Base-by-base conservation (phyloP, 2,113 vertebrate genomes). In the Pholis gunnellus region DNA sequence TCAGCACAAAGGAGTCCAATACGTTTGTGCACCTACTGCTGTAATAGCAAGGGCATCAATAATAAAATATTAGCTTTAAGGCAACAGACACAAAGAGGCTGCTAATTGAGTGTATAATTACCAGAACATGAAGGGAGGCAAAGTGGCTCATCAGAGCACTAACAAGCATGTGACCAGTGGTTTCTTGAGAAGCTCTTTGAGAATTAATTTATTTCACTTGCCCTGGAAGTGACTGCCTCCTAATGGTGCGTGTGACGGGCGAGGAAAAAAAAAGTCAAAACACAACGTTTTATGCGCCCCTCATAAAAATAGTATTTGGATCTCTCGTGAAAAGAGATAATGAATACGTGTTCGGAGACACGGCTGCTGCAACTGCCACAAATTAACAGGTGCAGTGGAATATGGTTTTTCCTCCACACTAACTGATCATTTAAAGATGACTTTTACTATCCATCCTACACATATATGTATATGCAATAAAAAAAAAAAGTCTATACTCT, bases 61-160 rank as follows among this genome's bases (percentile, higher is more conserved):
- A 90, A 91, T 91, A 78, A 87, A 93, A 85, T 81, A 87, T 90
- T 87, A 81, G 86, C 87, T 92, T 79, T 76, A 81, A 88, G 88
- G 88, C 81, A 89, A 85, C 70, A 87, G 85, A 91, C 85, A 91
- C 67, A 82, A 82, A 90, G 85, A 89, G 85, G 84, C 60, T 86
- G 79, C 89, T 94, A 94, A 94, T 90, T 91, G 91, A 93, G 82
- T 84, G 87, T 79, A 81, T 93, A 94, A 95, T 95, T 94, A 92
- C 68, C 68, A 79, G 72, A 86, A 91, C 80, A 89, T 85, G 69
- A 93, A 83, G 79, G 89, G 83, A 93, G 85, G 87, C 79, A 91
- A 91, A 93, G 84, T 89, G 88, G 81, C 88, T 93, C 91, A 94
- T 94, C 92, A 89, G 81, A 75, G 76, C 74, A 83, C 88, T 92